Base-by-base conservation (phyloP, 2,888 invertebrate species). In the Drosophila mulleri region DNA sequence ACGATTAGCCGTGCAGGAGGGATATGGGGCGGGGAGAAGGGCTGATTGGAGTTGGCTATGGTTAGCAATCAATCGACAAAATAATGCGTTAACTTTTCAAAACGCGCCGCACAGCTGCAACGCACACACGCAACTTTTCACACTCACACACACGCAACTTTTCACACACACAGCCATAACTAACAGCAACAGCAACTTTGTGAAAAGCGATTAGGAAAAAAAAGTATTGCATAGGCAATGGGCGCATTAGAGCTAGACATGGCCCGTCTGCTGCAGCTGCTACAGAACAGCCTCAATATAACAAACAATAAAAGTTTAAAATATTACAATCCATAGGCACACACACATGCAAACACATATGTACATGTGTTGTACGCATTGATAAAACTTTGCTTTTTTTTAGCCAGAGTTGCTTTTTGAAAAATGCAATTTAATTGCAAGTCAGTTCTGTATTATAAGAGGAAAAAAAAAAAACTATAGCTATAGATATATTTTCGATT, bases 81-180 rank as follows among this genome's bases (percentile, higher is more conserved):
- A 88, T 90, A 88, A 88, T 88, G 87, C 90, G 87, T 88, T 89
- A 88, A 88, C 87, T 88, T 88, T 90, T 82, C 69, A 64, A 70
- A 69, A 64, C 47, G 67, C 68, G 56, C 67, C 54, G 61, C 67
- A 78, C 78, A 81, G 69, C 69, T 75, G 76, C 80, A 80, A 72
- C 83, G 77, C 78, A 80, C 86, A 77, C 88, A 89, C 83, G 83
- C 83, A 83, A 89, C 83, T 83, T 89, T 87, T 57, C 48, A 68
- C 67, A 79, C 80, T 29, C 29, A 72, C 64, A 72, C 65, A 60
- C 61, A 56, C 44, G 39, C 42, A 83, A 89, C 83, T 83, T 88
- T 87, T 57, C 48, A 56, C 44, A 39, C 42, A 37, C 48, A 57
- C 42, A 39, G 8, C 26, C 29, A 57, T 47, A 39, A 16, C 20